Percentiles rank a stretch among this genome's conserved stretches.
These are phyloP conservation scores for Lithophane ornitopus DNA, from an alignment of 2,888 invertebrate species.

Conservation along the genomic window DNA sequence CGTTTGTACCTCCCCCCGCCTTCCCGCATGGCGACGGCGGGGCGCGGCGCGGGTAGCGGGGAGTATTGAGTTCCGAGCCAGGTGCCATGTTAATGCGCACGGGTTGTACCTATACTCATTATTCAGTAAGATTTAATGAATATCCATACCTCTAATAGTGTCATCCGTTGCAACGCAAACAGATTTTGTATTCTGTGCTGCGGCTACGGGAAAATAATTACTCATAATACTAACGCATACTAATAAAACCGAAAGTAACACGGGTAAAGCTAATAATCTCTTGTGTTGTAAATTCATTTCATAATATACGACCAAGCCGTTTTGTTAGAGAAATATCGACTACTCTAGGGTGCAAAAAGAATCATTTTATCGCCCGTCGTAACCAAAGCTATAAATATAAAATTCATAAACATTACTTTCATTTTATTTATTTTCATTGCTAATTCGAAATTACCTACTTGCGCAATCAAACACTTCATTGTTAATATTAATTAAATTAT, in stretches of 20 bases:
- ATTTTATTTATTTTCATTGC: background rate
- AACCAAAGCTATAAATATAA: slow-evolving; percentile 21
- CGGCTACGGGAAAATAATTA: background rate
- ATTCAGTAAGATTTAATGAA: background rate
- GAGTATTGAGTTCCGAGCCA: no score
- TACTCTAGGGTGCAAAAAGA: background rate
- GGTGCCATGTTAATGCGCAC: no score
- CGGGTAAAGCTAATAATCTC: background rate
- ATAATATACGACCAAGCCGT: background rate
- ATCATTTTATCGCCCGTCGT: slow-evolving; percentile 23
- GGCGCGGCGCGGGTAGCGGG: no score
- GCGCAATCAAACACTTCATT: background rate
- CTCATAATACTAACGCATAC: slow-evolving; percentile 15
- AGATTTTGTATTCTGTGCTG: background rate
- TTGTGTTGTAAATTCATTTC: slow-evolving; percentile 24
- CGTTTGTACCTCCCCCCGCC: no score
- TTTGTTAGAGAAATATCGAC: background rate
- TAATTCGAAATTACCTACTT: background rate
- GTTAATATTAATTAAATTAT: background rate
- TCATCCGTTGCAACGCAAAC: slow-evolving; percentile 19
- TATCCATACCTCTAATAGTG: slow-evolving; percentile 38
- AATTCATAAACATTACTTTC: background rate
- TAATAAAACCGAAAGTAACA: slow-evolving; percentile 23
- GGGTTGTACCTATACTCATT: background rate
- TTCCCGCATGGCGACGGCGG: no score